Evolutionary conservation across 2,888 invertebrate genomes (phyloP).

Genomic region (Leucophenga maculata): DNA sequence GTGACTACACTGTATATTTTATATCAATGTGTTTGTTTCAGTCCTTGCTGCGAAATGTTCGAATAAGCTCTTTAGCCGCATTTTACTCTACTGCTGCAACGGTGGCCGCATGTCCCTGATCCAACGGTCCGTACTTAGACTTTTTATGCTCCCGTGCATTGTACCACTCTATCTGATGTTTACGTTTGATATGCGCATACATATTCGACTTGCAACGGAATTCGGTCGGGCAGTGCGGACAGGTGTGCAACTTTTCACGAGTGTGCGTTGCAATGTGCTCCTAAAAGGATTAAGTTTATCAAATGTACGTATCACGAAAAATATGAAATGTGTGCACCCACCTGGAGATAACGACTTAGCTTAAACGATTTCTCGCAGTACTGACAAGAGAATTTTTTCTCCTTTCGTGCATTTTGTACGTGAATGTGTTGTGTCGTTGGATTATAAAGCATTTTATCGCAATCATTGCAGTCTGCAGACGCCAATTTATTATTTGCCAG

Average conservation of each 20-base stretch:
- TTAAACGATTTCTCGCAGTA: constrained; percentile 66
- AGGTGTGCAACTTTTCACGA: constrained; percentile 63
- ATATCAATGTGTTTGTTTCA: too few relatives aligned
- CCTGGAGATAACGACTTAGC: constrained; percentile 61
- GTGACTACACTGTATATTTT: too few relatives aligned
- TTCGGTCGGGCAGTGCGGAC: constrained; percentile 66
- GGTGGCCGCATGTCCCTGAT: neutral
- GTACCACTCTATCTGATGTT: constrained; percentile 62
- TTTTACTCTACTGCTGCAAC: too few relatives aligned
- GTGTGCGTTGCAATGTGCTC: constrained; percentile 68
- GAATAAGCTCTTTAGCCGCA: too few relatives aligned
- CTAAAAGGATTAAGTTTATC: constrained; percentile 32
- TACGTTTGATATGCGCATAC: constrained; percentile 67
- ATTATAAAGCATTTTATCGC: constrained; percentile 53
- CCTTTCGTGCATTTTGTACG: constrained; percentile 44
- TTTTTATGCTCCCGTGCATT: constrained; percentile 1
- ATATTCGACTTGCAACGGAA: constrained; percentile 68
- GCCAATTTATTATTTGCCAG: constrained; percentile 19
- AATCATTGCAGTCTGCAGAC: constrained; percentile 42
- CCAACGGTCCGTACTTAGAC: neutral
- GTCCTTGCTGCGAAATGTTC: too few relatives aligned
- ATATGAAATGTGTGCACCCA: constrained; percentile 20
- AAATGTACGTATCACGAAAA: too few relatives aligned
- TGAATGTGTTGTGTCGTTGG: constrained; percentile 45
- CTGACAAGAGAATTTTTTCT: constrained; percentile 55